Evolutionary conservation across 53 echinoderm and acorn worm species (phyloP), one percentile per base, ranked within the genome.

Genomic region (Pentamera pediparva): DNA sequence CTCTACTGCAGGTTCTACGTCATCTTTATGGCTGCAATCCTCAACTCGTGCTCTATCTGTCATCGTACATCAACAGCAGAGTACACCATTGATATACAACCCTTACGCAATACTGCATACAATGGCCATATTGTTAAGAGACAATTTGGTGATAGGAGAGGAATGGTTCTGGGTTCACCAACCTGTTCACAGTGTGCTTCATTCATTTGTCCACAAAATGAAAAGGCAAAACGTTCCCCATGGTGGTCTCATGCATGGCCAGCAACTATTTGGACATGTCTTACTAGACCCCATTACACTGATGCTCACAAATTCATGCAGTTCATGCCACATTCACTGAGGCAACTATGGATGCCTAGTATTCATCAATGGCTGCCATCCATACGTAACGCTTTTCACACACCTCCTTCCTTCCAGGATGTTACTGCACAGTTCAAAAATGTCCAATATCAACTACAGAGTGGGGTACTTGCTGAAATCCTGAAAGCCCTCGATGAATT

Each of bases 221-320:
- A 54, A 54, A 28, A 75, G 8, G 2, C 27, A 32, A 75, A 75
- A 55, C 12, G 55, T 4, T 75, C 4, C 2, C 75, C 75, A 28
- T 75, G 32, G 2, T 75, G 75, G 75, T 75, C 75, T 55, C 21
- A 78, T 78, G 78, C 63, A 37, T 78, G 78, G 78, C 78, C 78
- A 39, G 78, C 78, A 40, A 3, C 2, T 64, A 30, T 78, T 38
- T 78, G 78, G 78, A 78, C 63, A 37, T 78, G 78, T 40, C 63
- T 78, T 4, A 64, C 64, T 5, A 4, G 6, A 13, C 77, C 15
- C 2, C 40, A 64, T 78, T 78, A 65, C 32, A 33, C 78, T 65
- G 78, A 49, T 6, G 48, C 65, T 26, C 37, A 31, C 43, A 26
- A 3, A 28, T 64, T 78, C 8, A 75, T 75, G 75, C 56, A 59